phyloP scores from a whole-genome alignment of 92 coral and sea anemone genomes.

The Epizoanthus ramosus region DNA sequence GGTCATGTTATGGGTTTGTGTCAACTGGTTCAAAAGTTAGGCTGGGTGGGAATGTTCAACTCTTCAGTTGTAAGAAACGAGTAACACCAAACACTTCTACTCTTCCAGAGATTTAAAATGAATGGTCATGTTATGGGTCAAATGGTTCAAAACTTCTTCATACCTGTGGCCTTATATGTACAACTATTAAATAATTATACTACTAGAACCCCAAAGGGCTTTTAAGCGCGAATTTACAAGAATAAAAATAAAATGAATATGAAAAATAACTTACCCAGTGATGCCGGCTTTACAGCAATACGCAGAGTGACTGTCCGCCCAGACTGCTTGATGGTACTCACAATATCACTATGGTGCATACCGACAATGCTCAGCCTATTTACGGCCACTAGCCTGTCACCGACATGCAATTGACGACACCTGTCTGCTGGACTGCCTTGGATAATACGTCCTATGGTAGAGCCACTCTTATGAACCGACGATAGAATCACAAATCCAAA shows the following conservation, averaged over 20 bases:
- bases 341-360: constrained; percentile 96
- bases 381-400: constrained; percentile 94
- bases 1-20: no score
- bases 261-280: constrained; percentile 53
- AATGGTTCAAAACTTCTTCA: no score
- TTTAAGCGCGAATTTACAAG: not conserved
- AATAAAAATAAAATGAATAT: not conserved
- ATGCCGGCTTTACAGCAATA: constrained; percentile 69
- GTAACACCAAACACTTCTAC: no score
- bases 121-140: no score
- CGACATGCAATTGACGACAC: constrained; percentile 88
- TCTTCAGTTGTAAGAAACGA: no score
- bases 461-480: constrained; percentile 88
- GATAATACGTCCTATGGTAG: constrained; percentile 96
- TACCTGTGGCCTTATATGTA: no score
- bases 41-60: no score
- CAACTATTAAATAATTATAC: no score
- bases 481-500: constrained; percentile 97
- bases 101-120: no score
- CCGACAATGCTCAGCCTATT: constrained; percentile 89
- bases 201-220: no score
- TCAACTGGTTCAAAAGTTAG: no score
- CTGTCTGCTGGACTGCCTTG: constrained; percentile 98
- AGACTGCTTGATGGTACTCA: constrained; percentile 89
- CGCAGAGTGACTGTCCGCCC: constrained; percentile 84